Base-by-base conservation (phyloP, 37 sponge, comb jelly and placozoan species). In the Lycopodina hypogea region DNA sequence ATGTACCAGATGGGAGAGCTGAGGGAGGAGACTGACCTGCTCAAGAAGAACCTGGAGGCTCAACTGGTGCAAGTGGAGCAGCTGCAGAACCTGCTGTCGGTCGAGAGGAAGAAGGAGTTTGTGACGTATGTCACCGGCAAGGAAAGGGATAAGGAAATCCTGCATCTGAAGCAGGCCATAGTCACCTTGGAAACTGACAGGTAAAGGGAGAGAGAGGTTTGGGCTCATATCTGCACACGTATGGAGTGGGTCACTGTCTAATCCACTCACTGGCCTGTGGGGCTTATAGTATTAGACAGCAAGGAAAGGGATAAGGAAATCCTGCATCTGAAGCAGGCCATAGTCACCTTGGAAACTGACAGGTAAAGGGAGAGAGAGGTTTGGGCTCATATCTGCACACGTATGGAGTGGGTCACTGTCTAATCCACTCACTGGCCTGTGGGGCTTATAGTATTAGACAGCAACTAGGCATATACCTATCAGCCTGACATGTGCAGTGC, bases 91-190 rank as follows among this genome's bases (percentile, higher is more conserved):
- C 61, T 91, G 42, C 63, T 91, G 15, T 70, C 84, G 12, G 42
- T 51, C 45, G 92, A 91, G 74, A 42, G 92, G 29, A 67, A 73
- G 56, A 91, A 91, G 83, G 86, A 84, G 69, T 90, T 82, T 40
- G 70, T 82, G 8, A 38, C 60, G 19, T 72, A 86, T n/a, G n/a
- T 73, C 32, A 78, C 69, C 36, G 72, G 76, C 24, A 72, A 85
- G 56, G 86, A 90, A 67, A 89, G 55, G 60, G 81, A 84, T 17
- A n/a, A 40, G 24, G 89, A 89, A 62, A 35, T 89, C 4, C 79
- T 76, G 42, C 84, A 84, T 41, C 55, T 89, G 23, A 56, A 71
- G 38, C 74, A 83, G 60, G 80, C 79, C 48, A 61, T 89, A 55
- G 68, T 69, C 40, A 83, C 75, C 41, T 50, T 89, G 42, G 89